Base-by-base conservation (phyloP, 2,888 invertebrate species). In the Phaedon cochleariae region DNA sequence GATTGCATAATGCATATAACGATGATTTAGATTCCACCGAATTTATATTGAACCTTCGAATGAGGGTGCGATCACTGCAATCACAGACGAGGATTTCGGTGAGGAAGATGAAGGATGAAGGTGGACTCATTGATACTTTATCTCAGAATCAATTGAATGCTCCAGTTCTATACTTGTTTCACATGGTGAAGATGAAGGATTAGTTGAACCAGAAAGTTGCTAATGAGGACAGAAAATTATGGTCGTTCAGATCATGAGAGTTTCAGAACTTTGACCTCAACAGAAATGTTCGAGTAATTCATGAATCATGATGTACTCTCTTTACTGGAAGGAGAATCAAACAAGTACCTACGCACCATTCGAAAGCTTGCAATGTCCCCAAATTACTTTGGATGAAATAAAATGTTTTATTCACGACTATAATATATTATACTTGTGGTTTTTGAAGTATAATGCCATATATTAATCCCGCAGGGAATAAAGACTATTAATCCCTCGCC, bases 61-160 rank as follows among this genome's bases (percentile, higher is more conserved):
- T n/a, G n/a, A n/a, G n/a, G n/a, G n/a, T n/a, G n/a, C n/a, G n/a
- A n/a, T n/a, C n/a, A n/a, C n/a, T n/a, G n/a, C n/a, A n/a, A n/a
- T n/a, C n/a, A n/a, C n/a, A n/a, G n/a, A n/a, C n/a, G 68, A 62
- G 34, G 68, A 65, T 52, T 68, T 65, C 6, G 68, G 34, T 7
- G 68, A 68, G 12, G 68, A 68, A 59, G 65, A 68, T 34, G 54
- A n/a, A n/a, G n/a, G n/a, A n/a, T n/a, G n/a, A 55, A 7, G 65
- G 59, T 31, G 68, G 62, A 10, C 54, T 51, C 12, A 12, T 60
- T 10, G 60, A 68, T 58, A 69, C 64, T 45, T 46, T 68, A 52
- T 52, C 26, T 26, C 52, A 22, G 10, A 52, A 52, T 21, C 52
- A 52, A 52, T 22, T 52, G 52, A 53, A 53, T 53, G 22, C 53